Evolutionary conservation across 37 sponge, comb jelly and placozoan species (phyloP).

Genomic region (Bolinopsis microptera): DNA sequence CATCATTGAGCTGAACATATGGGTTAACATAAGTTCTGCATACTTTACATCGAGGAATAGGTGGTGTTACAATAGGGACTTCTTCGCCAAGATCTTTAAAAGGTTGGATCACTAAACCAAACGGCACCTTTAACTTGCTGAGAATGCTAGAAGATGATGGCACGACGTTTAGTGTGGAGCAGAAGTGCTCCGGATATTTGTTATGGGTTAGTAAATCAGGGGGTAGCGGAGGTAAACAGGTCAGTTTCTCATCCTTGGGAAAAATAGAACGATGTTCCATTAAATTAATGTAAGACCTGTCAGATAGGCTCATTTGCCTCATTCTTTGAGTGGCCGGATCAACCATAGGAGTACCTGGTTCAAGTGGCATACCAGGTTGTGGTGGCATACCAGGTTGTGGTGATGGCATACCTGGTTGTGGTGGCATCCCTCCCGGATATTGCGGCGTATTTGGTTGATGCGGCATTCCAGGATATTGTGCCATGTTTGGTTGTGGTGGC

Average conservation of each 20-base stretch:
- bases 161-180: conserved; percentile 82
- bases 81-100: conserved; percentile 74
- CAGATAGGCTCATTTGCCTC: conserved; percentile 39
- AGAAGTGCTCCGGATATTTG: conserved; percentile 76
- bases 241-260: conserved; percentile 45
- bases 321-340: conserved; percentile 45
- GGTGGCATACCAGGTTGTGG: background rate
- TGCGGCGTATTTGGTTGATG: background rate
- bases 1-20: conserved; percentile 78
- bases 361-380: background rate
- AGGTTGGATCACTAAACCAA: conserved; percentile 92
- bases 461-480: background rate
- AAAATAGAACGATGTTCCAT: conserved; percentile 59
- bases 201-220: conserved; percentile 30
- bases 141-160: conserved; percentile 81
- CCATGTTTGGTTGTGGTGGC: background rate
- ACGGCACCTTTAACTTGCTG: conserved; percentile 83
- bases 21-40: conserved; percentile 98
- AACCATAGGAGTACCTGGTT: background rate
- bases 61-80: conserved; percentile 63
- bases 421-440: background rate
- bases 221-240: conserved; percentile 47
- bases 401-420: background rate
- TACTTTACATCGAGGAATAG: conserved; percentile 82
- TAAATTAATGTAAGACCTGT: conserved; percentile 43